These are phyloP conservation scores for Macrosoma leucophasiata DNA, from an alignment of 2,888 invertebrate species.

Conservation along the genomic window DNA sequence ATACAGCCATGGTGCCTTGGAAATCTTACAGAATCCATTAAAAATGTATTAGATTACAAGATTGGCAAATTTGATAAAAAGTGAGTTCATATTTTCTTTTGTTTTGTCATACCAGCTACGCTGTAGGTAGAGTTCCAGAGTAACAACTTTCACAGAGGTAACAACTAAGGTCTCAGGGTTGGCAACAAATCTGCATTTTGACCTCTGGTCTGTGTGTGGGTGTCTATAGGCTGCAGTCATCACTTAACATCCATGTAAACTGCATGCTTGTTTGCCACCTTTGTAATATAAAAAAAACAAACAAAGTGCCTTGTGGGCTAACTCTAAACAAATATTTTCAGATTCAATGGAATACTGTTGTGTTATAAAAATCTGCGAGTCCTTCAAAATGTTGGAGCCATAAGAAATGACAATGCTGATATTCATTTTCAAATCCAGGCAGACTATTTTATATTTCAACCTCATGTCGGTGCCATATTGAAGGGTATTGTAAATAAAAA, in stretches of 20 bases:
- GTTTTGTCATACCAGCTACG: neutral
- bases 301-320: too few relatives aligned
- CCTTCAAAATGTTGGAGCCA: constrained; percentile 72
- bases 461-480: constrained; percentile 75
- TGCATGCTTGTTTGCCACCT: too few relatives aligned
- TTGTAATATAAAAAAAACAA: too few relatives aligned
- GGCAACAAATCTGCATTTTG: too few relatives aligned
- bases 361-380: constrained; percentile 80
- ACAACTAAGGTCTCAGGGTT: too few relatives aligned
- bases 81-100: constrained; percentile 55
- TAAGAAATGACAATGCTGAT: constrained; percentile 77
- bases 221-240: too few relatives aligned
- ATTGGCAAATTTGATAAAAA: constrained; percentile 78
- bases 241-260: too few relatives aligned
- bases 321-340: too few relatives aligned
- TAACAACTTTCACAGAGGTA: neutral
- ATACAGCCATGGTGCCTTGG: constrained; percentile 79
- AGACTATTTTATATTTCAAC: constrained; percentile 80
- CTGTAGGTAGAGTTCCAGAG: neutral
- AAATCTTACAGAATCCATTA: constrained; percentile 74
- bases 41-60: constrained; percentile 74
- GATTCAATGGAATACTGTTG: constrained; percentile 80
- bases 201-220: too few relatives aligned
- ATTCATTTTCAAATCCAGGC: constrained; percentile 80
- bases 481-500: constrained; percentile 81